These are phyloP conservation scores for Hoplias malabaricus DNA, from an alignment of 2,113 vertebrate species.

Conservation along the genomic window DNA sequence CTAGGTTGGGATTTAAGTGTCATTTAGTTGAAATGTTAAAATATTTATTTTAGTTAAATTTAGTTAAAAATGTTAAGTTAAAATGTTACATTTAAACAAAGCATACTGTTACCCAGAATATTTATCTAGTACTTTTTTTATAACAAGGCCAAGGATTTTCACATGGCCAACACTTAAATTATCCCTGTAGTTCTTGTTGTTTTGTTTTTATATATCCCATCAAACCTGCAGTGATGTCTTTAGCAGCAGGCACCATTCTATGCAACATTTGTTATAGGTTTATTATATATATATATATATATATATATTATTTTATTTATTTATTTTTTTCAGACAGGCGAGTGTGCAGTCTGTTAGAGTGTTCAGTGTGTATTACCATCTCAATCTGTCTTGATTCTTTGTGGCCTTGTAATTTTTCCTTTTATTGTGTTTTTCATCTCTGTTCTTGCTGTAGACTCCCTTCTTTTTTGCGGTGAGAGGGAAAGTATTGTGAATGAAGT, in stretches of 20 bases:
- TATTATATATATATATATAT: no score
- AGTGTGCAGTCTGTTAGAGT: slow-evolving; percentile 24
- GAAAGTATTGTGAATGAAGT: not conserved
- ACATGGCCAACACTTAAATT: no score
- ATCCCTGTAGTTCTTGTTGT: not conserved
- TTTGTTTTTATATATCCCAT: no score
- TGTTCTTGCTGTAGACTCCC: slow-evolving; percentile 21
- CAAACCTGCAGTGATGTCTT: not conserved
- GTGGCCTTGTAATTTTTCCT: slow-evolving; percentile 5
- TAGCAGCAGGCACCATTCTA: not conserved
- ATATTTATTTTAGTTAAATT: no score
- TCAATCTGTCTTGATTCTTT: slow-evolving; percentile 2
- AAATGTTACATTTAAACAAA: no score
- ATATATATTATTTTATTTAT: not conserved
- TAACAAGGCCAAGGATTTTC: no score
- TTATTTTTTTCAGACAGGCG: not conserved
- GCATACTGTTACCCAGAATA: no score
- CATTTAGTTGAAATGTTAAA: no score
- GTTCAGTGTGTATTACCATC: slow-evolving; percentile 8
- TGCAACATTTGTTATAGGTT: no score
- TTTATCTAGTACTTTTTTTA: no score
- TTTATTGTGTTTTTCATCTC: slow-evolving; percentile 41
- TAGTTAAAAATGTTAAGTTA: no score
- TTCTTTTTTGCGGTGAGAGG: slow-evolving; percentile 21
- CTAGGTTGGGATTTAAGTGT: no score